These are phyloP conservation scores for Gastrophysa polygoni DNA, from an alignment of 2,888 invertebrate species.

Conservation along the genomic window DNA sequence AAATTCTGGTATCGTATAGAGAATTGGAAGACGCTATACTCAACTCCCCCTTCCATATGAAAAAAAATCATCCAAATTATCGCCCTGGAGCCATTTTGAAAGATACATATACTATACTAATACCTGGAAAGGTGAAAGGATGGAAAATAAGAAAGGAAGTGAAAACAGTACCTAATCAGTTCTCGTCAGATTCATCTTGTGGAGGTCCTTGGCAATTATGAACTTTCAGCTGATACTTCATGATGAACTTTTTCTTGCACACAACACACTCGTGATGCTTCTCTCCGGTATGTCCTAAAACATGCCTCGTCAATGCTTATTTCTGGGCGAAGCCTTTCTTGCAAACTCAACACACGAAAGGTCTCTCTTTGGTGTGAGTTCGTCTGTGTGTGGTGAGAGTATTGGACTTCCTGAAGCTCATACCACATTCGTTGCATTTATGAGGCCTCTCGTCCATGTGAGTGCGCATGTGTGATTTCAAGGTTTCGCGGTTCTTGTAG, in stretches of 20 bases:
- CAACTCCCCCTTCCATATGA: too few species aligned
- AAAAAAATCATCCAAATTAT: too few species aligned
- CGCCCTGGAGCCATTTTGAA: too few species aligned
- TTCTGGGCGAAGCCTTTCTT: conserved; percentile 61
- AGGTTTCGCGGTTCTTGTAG: conserved; percentile 45
- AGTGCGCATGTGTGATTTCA: conserved; percentile 38
- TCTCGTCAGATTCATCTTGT: background rate
- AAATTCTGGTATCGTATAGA: too few species aligned
- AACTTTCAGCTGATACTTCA: conserved; percentile 42
- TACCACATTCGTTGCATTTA: conserved; percentile 29
- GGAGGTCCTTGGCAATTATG: conserved; percentile 41
- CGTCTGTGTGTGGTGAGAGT: conserved; percentile 57
- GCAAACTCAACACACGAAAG: conserved; percentile 63
- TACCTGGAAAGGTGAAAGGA: too few species aligned
- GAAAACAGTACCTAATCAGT: background rate
- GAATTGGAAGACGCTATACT: too few species aligned
- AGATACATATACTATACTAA: too few species aligned
- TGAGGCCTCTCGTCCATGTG: conserved; percentile 50
- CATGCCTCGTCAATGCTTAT: conserved; percentile 39
- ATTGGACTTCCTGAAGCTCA: conserved; percentile 44
- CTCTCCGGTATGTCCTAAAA: conserved; percentile 57
- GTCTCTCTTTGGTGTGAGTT: conserved; percentile 62
- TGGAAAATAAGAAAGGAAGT: too few species aligned
- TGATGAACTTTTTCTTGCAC: conserved; percentile 23
- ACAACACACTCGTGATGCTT: conserved; percentile 54